A percentile compares a stretch with the other conserved stretches of the same genome.
phyloP scores from a whole-genome alignment of 2,797 vertebrate genomes.

The Heterohyrax brucei region DNA sequence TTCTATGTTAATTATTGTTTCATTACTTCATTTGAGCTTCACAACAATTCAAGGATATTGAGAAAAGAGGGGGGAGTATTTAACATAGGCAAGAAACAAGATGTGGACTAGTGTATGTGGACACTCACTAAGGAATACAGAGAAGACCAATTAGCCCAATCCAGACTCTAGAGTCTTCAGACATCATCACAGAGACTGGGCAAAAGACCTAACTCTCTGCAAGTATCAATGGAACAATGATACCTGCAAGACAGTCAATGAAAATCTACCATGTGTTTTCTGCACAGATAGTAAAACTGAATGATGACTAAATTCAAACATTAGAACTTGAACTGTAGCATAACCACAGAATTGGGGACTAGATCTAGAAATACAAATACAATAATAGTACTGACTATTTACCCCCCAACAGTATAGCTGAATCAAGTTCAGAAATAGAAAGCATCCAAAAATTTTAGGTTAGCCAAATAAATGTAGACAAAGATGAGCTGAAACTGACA shows the following conservation, averaged over 20 bases:
- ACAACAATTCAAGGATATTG: neutral
- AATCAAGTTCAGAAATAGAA: constrained; percentile 61
- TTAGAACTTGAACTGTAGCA: constrained; percentile 61
- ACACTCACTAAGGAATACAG: neutral
- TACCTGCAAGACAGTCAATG: neutral
- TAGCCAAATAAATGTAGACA: constrained; percentile 52
- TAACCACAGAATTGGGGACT: constrained; percentile 5
- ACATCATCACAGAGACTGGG: neutral
- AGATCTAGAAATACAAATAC: constrained; percentile 7
- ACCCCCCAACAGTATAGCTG: neutral
- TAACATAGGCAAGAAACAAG: neutral
- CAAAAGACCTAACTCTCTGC: constrained; percentile 1
- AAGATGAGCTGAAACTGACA: constrained; percentile 62
- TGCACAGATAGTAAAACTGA: constrained; percentile 47
- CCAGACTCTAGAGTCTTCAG: neutral
- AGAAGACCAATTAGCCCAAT: neutral
- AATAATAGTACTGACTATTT: constrained; percentile 16
- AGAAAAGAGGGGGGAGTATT: neutral
- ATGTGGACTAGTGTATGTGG: neutral
- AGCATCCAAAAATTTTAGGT: constrained; percentile 27
- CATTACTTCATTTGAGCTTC: constrained; percentile 50
- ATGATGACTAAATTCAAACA: constrained; percentile 61
- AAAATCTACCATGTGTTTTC: constrained; percentile 66
- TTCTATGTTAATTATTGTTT: constrained; percentile 26
- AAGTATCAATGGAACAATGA: neutral